These are phyloP conservation scores for Trachelus iudaicus DNA, from an alignment of 2,888 invertebrate genomes.

Conservation along the genomic window DNA sequence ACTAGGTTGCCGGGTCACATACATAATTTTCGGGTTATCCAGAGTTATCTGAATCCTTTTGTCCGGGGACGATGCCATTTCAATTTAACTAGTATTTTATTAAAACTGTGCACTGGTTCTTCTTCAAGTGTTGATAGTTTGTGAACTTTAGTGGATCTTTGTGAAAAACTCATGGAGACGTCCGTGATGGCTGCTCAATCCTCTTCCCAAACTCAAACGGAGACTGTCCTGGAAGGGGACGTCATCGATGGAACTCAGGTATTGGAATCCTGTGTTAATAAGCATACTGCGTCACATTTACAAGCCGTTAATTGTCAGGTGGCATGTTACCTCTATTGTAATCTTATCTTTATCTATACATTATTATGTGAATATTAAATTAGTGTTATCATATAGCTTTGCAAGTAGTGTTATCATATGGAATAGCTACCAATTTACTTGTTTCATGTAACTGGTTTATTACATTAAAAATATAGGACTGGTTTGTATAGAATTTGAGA, in stretches of 20 bases:
- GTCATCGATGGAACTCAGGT: constrained; percentile 56
- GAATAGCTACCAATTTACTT: background rate
- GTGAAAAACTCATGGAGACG: constrained; percentile 42
- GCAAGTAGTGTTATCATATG: too few relatives aligned
- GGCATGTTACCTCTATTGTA: background rate
- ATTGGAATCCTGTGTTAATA: constrained; percentile 11
- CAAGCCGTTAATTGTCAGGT: background rate
- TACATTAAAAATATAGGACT: background rate
- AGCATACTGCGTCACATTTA: background rate
- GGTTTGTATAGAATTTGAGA: background rate
- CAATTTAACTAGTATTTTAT: background rate
- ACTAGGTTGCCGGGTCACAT: background rate
- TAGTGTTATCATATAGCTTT: too few relatives aligned
- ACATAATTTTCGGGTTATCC: background rate
- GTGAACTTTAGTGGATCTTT: background rate
- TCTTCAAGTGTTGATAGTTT: background rate
- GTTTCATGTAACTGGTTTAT: background rate
- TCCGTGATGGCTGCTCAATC: constrained; percentile 50
- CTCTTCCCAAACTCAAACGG: constrained; percentile 57
- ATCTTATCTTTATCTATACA: background rate
- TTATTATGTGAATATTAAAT: background rate
- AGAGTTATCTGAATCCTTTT: background rate
- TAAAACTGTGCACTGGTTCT: background rate
- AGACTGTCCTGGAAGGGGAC: constrained; percentile 53
- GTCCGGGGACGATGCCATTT: background rate